Percentiles rank a stretch among this genome's conserved stretches.
Evolutionary conservation across 2,888 invertebrate genomes (phyloP).

Genomic region (Eupeodes luniger): DNA sequence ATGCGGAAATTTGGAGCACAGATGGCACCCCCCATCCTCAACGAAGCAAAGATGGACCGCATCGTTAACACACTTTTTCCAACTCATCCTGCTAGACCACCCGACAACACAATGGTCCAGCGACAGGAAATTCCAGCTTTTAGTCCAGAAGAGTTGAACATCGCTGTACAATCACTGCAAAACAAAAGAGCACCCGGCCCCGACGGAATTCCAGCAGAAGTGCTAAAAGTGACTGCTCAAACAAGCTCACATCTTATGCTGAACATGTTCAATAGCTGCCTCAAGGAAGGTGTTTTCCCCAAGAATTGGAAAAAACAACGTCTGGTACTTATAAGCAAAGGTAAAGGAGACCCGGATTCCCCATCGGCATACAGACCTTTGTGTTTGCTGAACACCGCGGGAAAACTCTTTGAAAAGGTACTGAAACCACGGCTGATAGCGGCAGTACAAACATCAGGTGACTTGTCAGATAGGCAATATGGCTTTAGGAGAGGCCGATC

Average conservation of each 20-base stretch:
- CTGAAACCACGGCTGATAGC: neutral
- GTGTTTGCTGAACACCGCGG: conserved; percentile 7
- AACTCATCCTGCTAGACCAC: neutral
- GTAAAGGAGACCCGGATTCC: neutral
- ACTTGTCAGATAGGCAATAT: neutral
- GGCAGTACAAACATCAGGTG: neutral
- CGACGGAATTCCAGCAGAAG: conserved; percentile 3
- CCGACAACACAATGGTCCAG: neutral
- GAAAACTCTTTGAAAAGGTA: neutral
- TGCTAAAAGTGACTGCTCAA: neutral
- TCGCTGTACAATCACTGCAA: neutral
- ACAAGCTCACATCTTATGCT: neutral
- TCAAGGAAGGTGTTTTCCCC: neutral
- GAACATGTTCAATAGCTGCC: conserved; percentile 27
- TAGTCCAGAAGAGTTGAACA: neutral
- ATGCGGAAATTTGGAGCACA: conserved; percentile 1
- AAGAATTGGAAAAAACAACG: conserved; percentile 23
- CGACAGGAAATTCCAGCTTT: neutral
- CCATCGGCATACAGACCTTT: neutral
- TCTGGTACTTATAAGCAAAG: conserved; percentile 4
- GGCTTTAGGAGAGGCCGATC: neutral
- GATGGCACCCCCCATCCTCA: neutral
- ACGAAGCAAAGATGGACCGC: neutral
- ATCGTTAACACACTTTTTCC: conserved; percentile 8
- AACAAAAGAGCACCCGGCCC: neutral